phyloP scores from a whole-genome alignment of 1,140 invertebrate genomes.

The Frieseomelitta varia region DNA sequence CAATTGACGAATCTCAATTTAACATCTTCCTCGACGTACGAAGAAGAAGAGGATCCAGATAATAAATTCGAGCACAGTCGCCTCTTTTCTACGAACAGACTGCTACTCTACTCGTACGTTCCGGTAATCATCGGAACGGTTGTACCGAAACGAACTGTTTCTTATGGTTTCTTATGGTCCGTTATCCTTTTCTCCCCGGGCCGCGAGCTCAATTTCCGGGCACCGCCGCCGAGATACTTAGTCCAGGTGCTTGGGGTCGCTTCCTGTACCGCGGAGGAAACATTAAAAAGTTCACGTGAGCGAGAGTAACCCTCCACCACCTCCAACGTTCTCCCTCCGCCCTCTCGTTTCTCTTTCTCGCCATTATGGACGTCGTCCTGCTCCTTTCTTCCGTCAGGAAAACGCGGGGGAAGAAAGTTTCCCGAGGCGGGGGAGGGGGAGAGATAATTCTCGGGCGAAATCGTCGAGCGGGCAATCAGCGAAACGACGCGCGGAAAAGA shows the following conservation, averaged over 20 bases:
- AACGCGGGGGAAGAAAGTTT: constrained; percentile 3
- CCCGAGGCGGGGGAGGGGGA: background rate
- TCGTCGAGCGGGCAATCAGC: constrained; percentile 51
- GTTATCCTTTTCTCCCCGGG: background rate
- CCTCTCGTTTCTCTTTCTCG: background rate
- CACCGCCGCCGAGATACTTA: background rate
- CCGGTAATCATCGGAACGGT: background rate
- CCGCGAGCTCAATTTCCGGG: constrained; percentile 29
- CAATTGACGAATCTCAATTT: background rate
- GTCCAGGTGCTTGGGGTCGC: background rate
- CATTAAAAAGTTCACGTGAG: constrained; percentile 49
- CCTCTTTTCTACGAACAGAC: too few species aligned
- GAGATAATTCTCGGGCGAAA: constrained; percentile 57
- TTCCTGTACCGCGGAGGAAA: constrained; percentile 7
- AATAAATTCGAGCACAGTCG: background rate
- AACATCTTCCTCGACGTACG: background rate
- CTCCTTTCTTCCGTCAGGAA: background rate
- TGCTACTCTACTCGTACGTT: background rate
- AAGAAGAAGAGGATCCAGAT: background rate
- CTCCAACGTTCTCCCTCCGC: background rate
- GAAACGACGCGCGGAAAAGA: constrained; percentile 48
- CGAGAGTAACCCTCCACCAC: background rate
- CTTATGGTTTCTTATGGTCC: background rate
- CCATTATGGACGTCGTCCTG: background rate
- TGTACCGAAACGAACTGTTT: background rate